Percentiles rank a stretch among this genome's conserved stretches.
Conservation (phyloP, 1,140 invertebrate genomes). For the Marisa cornuarietis region DNA sequence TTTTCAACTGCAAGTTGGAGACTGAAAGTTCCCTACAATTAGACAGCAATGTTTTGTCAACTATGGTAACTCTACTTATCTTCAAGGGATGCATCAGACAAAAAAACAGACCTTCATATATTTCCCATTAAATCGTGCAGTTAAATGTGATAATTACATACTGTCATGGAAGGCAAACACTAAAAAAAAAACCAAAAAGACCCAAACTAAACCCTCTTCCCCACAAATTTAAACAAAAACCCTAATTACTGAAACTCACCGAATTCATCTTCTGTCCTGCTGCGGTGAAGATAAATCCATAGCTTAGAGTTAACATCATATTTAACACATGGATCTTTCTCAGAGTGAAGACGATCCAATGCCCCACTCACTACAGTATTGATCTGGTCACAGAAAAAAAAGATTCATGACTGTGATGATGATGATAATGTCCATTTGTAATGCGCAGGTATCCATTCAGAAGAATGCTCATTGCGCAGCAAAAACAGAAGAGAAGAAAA, state of each 20-base stretch:
- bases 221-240: not conserved
- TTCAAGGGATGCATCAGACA: not conserved
- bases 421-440: too few relatives aligned
- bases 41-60: too few relatives aligned
- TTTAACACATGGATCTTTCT: conserved; percentile 88
- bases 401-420: too few relatives aligned
- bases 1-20: too few relatives aligned
- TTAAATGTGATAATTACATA: not conserved
- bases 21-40: too few relatives aligned
- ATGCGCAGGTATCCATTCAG: too few relatives aligned
- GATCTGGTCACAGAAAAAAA: conserved; percentile 62
- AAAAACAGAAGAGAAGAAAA: too few relatives aligned
- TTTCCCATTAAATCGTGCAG: not conserved
- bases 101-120: not conserved
- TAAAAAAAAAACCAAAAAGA: not conserved
- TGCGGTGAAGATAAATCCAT: conserved; percentile 90
- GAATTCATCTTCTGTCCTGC: conserved; percentile 80
- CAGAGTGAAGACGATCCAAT: conserved; percentile 86
- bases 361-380: conserved; percentile 90
- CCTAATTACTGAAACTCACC: conserved; percentile 65
- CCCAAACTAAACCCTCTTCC: too few relatives aligned
- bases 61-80: not conserved
- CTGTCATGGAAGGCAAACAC: not conserved
- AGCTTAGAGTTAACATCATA: conserved; percentile 89
- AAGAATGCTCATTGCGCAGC: too few relatives aligned